Evolutionary conservation across 2,888 invertebrate species (phyloP), one percentile per base, ranked within the genome.

Genomic region (Phytoseiulus persimilis): DNA sequence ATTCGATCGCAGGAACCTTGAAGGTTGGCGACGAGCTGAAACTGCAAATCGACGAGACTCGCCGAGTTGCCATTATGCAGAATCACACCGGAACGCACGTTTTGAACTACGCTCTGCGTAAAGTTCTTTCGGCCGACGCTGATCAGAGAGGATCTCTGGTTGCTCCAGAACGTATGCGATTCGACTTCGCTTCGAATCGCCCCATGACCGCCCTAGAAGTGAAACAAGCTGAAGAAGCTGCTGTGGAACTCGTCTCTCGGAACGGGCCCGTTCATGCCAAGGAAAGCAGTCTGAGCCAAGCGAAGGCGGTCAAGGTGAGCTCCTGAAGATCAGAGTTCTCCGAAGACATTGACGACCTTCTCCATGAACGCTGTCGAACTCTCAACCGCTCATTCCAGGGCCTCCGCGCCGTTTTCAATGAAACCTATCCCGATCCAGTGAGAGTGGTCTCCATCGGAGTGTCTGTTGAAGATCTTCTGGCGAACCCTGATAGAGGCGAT

Each of bases 71-170:
- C 46, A 95, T 99, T n/a, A 99, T 99, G 99, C 98, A 96, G 93
- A 99, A 99, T 93, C 98, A 99, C 93, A 96, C 99, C 83, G 98
- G 98, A 32, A 99, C 99, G 0, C 99, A 99, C 93, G 95, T 98
- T 83, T 94, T 99, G 28, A 99, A 99, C 94, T 98, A 96, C 93
- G 97, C 97, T 32, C 94, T 99, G 90, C 94, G 98, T 90, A 95
- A 95, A 92, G 97, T 98, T 33, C 94, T 99, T 83, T 96, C 97
- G 23, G 95, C 95, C 91, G 97, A 97, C 91, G 96, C 97, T 23
- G 98, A 99, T 93, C 99, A 99, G 93, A 95, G 96, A 92, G 99
- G 99, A 46, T 99, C 99, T 0, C 94, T 99, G 83, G 99, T 99
- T 0, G 98, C 98, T 92, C 98, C 99, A 0, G 99, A 99, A 92